phyloP scores from a whole-genome alignment of 1,140 invertebrate species.

The Drosophila seguyi region DNA sequence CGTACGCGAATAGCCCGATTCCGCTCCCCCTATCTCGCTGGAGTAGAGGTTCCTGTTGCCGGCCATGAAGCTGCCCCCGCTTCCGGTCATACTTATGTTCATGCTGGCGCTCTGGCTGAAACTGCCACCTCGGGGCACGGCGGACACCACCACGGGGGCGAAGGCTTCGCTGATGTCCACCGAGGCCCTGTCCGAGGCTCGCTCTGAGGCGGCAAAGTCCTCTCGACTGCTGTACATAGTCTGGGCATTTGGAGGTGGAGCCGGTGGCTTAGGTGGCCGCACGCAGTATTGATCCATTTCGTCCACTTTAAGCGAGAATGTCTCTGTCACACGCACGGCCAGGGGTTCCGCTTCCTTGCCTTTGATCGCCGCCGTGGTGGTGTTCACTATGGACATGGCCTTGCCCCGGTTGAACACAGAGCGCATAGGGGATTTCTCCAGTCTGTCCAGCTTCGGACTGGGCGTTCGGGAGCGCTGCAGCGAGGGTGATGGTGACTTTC shows the following conservation, averaged over 20 bases:
- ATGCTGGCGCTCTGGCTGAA: slow-evolving; percentile 38
- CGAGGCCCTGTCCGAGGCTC: slow-evolving; percentile 32
- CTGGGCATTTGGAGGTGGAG: slow-evolving; percentile 55
- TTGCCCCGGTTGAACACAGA: slow-evolving; percentile 63
- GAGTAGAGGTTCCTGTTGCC: slow-evolving; percentile 73
- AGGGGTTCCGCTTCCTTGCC: slow-evolving; percentile 66
- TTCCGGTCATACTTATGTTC: slow-evolving; percentile 17
- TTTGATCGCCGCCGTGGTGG: slow-evolving; percentile 53
- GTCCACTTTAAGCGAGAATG: slow-evolving; percentile 80
- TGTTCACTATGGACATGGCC: slow-evolving; percentile 63
- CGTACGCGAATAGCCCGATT: slow-evolving; percentile 26
- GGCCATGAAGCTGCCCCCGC: slow-evolving; percentile 66
- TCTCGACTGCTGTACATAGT: slow-evolving; percentile 78
- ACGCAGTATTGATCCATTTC: slow-evolving; percentile 81
- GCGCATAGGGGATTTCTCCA: slow-evolving; percentile 67
- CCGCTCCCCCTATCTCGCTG: slow-evolving; percentile 70
- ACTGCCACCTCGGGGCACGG: slow-evolving; percentile 52
- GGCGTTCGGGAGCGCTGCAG: slow-evolving; percentile 53
- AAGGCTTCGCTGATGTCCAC: slow-evolving; percentile 72
- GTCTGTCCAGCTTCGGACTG: slow-evolving; percentile 33
- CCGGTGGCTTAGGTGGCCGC: slow-evolving; percentile 56
- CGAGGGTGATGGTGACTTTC: slow-evolving; percentile 60
- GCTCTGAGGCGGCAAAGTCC: slow-evolving; percentile 71
- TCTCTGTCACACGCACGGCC: slow-evolving; percentile 75
- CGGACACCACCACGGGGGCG: slow-evolving; percentile 69